A percentile compares a stretch with the other conserved stretches of the same genome.
Conservation (phyloP, 2,113 vertebrate genomes). For the Girardinichthys multiradiatus region DNA sequence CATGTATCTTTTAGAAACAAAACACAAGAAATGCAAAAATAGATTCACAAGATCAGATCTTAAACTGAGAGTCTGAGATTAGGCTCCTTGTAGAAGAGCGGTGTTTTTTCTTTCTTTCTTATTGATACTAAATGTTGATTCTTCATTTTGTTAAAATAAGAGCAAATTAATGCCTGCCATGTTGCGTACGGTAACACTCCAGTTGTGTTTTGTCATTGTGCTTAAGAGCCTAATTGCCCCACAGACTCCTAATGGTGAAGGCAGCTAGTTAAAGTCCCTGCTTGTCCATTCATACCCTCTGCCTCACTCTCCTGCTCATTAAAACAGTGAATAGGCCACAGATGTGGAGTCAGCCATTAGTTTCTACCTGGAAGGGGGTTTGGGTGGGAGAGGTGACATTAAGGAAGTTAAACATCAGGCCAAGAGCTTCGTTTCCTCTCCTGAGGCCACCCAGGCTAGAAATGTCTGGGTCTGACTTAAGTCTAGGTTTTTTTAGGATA, state of each 20-base stretch:
- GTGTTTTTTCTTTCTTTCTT: too few species aligned
- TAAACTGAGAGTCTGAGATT: too few species aligned
- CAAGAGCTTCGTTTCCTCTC: conserved; percentile 31
- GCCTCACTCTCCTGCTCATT: conserved; percentile 62
- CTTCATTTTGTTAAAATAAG: not conserved
- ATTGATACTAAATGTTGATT: too few species aligned
- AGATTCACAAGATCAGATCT: too few species aligned
- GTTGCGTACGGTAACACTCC: conserved; percentile 43
- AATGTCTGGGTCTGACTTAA: not conserved
- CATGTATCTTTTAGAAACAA: too few species aligned
- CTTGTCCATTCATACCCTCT: conserved; percentile 73
- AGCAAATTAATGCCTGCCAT: conserved; percentile 1
- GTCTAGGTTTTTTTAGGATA: conserved; percentile 7
- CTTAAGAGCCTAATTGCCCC: conserved; percentile 62
- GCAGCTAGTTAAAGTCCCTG: conserved; percentile 72
- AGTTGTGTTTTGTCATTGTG: conserved; percentile 57
- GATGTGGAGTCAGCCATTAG: conserved; percentile 70
- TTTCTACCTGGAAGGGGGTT: conserved; percentile 62
- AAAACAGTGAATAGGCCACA: conserved; percentile 73
- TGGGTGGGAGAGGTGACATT: conserved; percentile 56
- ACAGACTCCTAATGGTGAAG: conserved; percentile 63
- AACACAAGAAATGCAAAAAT: too few species aligned
- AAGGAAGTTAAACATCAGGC: conserved; percentile 54
- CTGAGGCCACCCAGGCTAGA: conserved; percentile 60
- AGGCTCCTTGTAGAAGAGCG: too few species aligned